These are phyloP conservation scores for Chrysaora quinquecirrha DNA, from an alignment of 30 jellyfish, hydroid and myxozoan species.

Conservation along the genomic window DNA sequence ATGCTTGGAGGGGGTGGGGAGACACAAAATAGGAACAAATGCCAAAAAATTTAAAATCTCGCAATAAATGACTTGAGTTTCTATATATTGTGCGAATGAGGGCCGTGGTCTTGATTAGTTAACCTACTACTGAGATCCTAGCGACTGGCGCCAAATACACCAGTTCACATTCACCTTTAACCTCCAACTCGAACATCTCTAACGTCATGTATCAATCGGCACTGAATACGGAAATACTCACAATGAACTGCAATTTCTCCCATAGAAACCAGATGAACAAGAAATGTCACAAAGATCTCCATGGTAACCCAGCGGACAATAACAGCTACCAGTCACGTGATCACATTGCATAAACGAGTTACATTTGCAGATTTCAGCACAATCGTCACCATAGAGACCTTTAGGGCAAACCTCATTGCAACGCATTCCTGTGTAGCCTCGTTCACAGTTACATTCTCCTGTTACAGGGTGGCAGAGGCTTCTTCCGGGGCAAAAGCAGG, in stretches of 20 bases:
- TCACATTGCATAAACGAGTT: conserved; percentile 44
- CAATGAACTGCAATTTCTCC: conserved; percentile 60
- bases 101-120: no score
- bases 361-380: conserved; percentile 52
- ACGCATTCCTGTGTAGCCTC: conserved; percentile 41
- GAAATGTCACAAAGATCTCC: conserved; percentile 64
- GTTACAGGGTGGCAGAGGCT: conserved; percentile 60
- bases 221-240: not conserved
- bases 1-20: no score
- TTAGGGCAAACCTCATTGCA: conserved; percentile 54
- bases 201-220: no score
- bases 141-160: no score
- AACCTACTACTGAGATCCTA: no score
- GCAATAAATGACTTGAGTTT: no score
- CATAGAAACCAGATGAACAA: conserved; percentile 59
- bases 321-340: conserved; percentile 67
- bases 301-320: conserved; percentile 62
- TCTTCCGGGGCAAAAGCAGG: conserved; percentile 54
- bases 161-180: no score
- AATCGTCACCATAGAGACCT: conserved; percentile 56
- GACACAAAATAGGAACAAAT: no score
- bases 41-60: no score
- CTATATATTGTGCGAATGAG: no score
- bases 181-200: no score
- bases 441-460: conserved; percentile 60